A percentile compares a stretch with the other conserved stretches of the same genome.
Conservation (phyloP, 2,113 vertebrate species). For the Sphyrna mokarran region DNA sequence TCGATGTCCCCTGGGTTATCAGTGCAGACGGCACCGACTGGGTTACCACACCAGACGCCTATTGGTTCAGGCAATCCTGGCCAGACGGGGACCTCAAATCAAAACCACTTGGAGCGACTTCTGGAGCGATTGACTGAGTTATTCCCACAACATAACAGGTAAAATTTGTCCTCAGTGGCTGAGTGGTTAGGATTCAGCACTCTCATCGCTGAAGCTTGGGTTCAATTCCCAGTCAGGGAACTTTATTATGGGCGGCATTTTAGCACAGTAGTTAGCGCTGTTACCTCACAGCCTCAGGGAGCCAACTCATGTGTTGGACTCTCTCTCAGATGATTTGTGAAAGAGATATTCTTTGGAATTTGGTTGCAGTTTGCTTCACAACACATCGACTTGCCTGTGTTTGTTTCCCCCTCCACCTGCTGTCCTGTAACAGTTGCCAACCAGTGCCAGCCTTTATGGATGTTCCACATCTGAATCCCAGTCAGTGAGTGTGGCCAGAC, state of each 20-base stretch:
- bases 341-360: neutral
- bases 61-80: neutral
- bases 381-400: neutral
- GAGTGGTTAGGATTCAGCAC: too few species aligned
- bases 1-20: slow-evolving; percentile 14
- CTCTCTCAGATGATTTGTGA: neutral
- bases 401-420: neutral
- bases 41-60: neutral
- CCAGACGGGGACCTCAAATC: neutral
- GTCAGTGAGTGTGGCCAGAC: neutral
- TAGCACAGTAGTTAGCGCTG: too few species aligned
- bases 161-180: neutral
- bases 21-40: neutral
- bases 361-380: neutral
- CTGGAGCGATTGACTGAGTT: slow-evolving; percentile 13
- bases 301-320: neutral
- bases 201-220: too few species aligned
- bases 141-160: slow-evolving; percentile 31
- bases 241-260: too few species aligned
- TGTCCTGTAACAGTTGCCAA: neutral
- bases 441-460: neutral
- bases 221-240: too few species aligned
- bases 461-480: neutral
- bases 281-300: too few species aligned
- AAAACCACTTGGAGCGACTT: slow-evolving; percentile 18